These are phyloP conservation scores for Drepanosiphum platanoidis DNA, from an alignment of 2,888 invertebrate genomes.

Conservation along the genomic window DNA sequence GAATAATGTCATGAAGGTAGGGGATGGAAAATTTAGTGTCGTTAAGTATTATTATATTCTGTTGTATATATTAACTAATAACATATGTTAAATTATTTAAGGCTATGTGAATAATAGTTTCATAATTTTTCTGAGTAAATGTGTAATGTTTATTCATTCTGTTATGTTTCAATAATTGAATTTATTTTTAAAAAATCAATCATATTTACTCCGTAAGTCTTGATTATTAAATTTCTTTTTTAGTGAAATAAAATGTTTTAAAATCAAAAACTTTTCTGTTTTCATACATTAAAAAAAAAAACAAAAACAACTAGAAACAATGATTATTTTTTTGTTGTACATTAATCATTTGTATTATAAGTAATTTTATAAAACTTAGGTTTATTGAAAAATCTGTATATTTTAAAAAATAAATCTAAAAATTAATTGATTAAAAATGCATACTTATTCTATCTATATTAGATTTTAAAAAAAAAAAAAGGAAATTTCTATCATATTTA, in stretches of 20 bases:
- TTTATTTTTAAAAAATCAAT: constrained; percentile 26
- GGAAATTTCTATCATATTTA: constrained; percentile 21
- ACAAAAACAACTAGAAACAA: neutral
- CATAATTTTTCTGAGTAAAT: constrained; percentile 35
- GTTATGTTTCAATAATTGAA: constrained; percentile 54
- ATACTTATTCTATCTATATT: constrained; percentile 54
- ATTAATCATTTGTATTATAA: constrained; percentile 43
- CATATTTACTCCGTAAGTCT: constrained; percentile 41
- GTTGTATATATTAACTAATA: constrained; percentile 22
- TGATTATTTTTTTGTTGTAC: constrained; percentile 43
- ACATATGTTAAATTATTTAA: constrained; percentile 31
- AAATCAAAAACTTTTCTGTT: constrained; percentile 13
- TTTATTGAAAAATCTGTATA: constrained; percentile 28
- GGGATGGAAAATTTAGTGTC: constrained; percentile 16
- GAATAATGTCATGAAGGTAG: constrained; percentile 7
- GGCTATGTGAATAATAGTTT: constrained; percentile 11
- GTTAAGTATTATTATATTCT: constrained; percentile 47
- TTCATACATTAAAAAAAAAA: constrained; percentile 24
- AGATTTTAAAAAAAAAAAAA: constrained; percentile 29
- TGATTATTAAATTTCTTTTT: constrained; percentile 36
- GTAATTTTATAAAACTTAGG: constrained; percentile 31
- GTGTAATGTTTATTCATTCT: constrained; percentile 35
- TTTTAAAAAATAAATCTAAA: constrained; percentile 47
- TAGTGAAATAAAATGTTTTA: constrained; percentile 23
- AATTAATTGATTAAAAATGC: constrained; percentile 47